A percentile compares a stretch with the other conserved stretches of the same genome.
These are phyloP conservation scores for Lucifuga dentata DNA, from an alignment of 2,113 vertebrate species.

Conservation along the genomic window DNA sequence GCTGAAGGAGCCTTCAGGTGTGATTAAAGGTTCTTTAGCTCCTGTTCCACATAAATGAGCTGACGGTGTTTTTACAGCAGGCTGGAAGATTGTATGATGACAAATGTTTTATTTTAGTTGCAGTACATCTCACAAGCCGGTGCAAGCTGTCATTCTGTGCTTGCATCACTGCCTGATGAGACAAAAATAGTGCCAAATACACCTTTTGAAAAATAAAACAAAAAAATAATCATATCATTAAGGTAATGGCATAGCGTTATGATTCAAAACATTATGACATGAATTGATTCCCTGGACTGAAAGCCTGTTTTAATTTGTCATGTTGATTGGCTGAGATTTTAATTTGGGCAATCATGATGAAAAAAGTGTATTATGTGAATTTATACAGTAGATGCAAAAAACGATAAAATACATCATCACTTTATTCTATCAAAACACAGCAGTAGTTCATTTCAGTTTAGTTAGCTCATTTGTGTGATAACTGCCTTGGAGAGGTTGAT, in stretches of 20 bases:
- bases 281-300: constrained; percentile 7
- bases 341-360: too few species aligned
- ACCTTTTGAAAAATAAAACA: constrained; percentile 9
- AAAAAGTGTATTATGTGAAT: neutral
- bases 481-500: too few species aligned
- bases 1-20: constrained; percentile 30
- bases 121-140: constrained; percentile 26
- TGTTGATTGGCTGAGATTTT: neutral
- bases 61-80: constrained; percentile 36
- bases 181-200: constrained; percentile 50
- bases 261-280: neutral
- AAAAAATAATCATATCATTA: constrained; percentile 30
- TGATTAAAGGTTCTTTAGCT: constrained; percentile 25
- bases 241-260: constrained; percentile 1
- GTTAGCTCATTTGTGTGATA: too few species aligned
- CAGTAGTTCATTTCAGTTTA: too few species aligned
- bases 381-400: too few species aligned
- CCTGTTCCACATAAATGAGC: constrained; percentile 13
- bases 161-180: constrained; percentile 40
- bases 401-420: too few species aligned
- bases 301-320: constrained; percentile 5
- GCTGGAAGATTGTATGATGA: constrained; percentile 43
- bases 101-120: constrained; percentile 36
- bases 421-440: too few species aligned
- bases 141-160: constrained; percentile 33